phyloP scores from a whole-genome alignment of 2,888 invertebrate species.

The Drosophila koepferae region DNA sequence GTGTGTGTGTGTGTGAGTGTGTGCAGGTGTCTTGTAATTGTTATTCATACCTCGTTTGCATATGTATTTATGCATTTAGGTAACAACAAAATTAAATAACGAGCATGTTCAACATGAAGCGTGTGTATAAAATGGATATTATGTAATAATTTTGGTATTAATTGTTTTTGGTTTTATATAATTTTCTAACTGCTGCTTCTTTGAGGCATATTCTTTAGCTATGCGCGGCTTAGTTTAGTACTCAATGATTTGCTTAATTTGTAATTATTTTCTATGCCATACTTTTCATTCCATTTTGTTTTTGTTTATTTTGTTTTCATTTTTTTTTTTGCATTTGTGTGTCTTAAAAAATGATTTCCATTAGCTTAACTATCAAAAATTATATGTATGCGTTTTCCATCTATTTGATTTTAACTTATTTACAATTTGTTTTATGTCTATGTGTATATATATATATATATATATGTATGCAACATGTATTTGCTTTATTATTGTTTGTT shows the following conservation, averaged over 20 bases:
- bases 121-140: constrained; percentile 72
- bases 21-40: constrained; percentile 52
- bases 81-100: constrained; percentile 71
- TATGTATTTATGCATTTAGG: constrained; percentile 47
- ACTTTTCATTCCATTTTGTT: not conserved
- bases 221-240: constrained; percentile 44
- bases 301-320: not conserved
- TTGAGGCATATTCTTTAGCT: constrained; percentile 50
- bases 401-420: constrained; percentile 56
- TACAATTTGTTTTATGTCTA: constrained; percentile 50
- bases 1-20: constrained; percentile 35
- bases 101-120: constrained; percentile 69
- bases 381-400: constrained; percentile 52
- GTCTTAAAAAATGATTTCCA: constrained; percentile 57
- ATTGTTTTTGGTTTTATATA: constrained; percentile 17
- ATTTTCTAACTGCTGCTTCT: constrained; percentile 50
- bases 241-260: constrained; percentile 23
- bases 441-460: constrained; percentile 1
- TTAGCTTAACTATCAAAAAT: constrained; percentile 74
- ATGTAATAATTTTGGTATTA: constrained; percentile 36
- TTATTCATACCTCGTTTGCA: constrained; percentile 38
- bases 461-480: constrained; percentile 7
- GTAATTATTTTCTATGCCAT: not conserved
- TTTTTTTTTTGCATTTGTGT: constrained; percentile 24
- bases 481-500: constrained; percentile 44